These are phyloP conservation scores for Silurus glanis DNA, from an alignment of 2,113 vertebrate genomes.

Conservation along the genomic window DNA sequence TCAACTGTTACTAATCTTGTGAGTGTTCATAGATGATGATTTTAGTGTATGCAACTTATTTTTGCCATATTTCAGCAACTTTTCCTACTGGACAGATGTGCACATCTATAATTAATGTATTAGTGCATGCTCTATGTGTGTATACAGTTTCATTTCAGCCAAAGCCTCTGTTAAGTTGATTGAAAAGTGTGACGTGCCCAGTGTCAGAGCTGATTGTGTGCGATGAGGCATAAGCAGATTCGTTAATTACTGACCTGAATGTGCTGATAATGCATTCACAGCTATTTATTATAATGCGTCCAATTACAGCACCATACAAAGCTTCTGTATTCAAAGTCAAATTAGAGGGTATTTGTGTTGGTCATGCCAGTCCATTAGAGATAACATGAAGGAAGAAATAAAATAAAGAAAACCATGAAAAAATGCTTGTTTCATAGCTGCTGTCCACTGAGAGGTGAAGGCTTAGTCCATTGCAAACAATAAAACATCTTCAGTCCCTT, in stretches of 20 bases:
- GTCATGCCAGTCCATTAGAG: constrained; percentile 58
- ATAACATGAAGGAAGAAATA: constrained; percentile 57
- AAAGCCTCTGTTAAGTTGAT: constrained; percentile 44
- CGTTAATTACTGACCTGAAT: constrained; percentile 52
- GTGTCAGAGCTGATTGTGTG: constrained; percentile 51
- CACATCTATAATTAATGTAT: constrained; percentile 32
- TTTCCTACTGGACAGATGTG: constrained; percentile 33
- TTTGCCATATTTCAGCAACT: constrained; percentile 34
- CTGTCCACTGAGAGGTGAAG: constrained; percentile 64
- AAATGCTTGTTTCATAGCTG: constrained; percentile 57
- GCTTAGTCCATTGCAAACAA: constrained; percentile 69
- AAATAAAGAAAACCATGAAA: constrained; percentile 50
- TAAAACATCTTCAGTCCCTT: constrained; percentile 66
- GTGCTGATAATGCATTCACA: constrained; percentile 52
- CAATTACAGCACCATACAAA: constrained; percentile 55
- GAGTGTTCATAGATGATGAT: constrained; percentile 25
- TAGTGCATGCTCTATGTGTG: constrained; percentile 22
- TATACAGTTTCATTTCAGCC: constrained; percentile 23
- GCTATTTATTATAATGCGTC: constrained; percentile 50
- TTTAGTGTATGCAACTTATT: constrained; percentile 21
- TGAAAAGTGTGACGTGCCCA: constrained; percentile 45
- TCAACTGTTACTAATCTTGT: constrained; percentile 35
- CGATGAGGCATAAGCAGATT: constrained; percentile 54
- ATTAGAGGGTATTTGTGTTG: constrained; percentile 60
- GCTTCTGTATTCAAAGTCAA: constrained; percentile 55